A percentile compares a stretch with the other conserved stretches of the same genome.
Conservation (phyloP, 2,888 invertebrate species). For the Caenorhabditis imperialis region DNA sequence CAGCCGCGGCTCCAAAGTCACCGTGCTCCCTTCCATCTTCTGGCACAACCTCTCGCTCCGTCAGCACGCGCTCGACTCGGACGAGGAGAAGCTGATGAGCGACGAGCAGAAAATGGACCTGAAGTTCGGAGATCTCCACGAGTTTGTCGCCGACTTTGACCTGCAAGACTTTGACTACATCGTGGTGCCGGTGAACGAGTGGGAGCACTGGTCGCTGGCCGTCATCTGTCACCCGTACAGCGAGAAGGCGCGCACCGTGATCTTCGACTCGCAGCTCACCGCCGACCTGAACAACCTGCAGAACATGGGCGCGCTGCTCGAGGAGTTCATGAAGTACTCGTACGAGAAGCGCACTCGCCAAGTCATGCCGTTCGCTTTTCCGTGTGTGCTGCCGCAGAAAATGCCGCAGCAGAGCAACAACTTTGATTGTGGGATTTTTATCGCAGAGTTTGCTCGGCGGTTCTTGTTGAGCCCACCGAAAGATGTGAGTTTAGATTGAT, state of each 20-base stretch:
- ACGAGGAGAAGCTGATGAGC: constrained; percentile 47
- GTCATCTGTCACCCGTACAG: constrained; percentile 69
- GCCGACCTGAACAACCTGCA: constrained; percentile 64
- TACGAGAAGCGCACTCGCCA: constrained; percentile 52
- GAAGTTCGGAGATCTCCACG: constrained; percentile 65
- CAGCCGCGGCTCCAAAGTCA: constrained; percentile 63
- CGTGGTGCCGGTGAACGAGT: constrained; percentile 72
- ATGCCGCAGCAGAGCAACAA: constrained; percentile 66
- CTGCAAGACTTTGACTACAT: constrained; percentile 73
- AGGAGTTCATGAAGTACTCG: constrained; percentile 65
- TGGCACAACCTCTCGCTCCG: constrained; percentile 69
- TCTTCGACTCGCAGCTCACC: constrained; percentile 69
- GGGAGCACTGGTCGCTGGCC: constrained; percentile 74
- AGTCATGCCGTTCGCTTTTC: constrained; percentile 29
- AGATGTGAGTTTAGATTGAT: constrained; percentile 66
- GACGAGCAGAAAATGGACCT: constrained; percentile 55
- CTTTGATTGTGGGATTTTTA: constrained; percentile 72
- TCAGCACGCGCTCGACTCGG: constrained; percentile 54
- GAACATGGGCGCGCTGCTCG: constrained; percentile 61
- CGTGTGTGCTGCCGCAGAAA: constrained; percentile 45
- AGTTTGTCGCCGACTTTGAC: constrained; percentile 71
- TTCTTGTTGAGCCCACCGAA: constrained; percentile 70
- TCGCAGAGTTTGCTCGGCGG: constrained; percentile 69
- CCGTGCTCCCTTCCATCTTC: constrained; percentile 68
- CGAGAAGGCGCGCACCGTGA: constrained; percentile 57